phyloP scores from a whole-genome alignment of 2,113 vertebrate species.

The Phodopus roborovskii region DNA sequence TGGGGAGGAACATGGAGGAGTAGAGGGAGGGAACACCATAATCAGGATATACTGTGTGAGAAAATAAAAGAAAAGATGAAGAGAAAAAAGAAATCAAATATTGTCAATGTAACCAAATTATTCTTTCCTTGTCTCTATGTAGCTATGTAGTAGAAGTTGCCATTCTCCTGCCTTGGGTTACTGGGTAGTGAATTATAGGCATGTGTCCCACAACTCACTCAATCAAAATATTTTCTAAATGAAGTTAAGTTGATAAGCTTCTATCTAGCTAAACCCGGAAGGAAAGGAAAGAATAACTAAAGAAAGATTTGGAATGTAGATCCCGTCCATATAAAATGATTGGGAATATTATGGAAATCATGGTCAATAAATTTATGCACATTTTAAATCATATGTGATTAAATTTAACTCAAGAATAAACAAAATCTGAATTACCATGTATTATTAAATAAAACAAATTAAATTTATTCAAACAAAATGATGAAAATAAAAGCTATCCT shows the following conservation, averaged over 20 bases:
- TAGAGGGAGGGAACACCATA: background rate
- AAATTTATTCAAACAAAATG: background rate
- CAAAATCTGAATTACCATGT: background rate
- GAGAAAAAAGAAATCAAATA: background rate
- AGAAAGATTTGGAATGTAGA: background rate
- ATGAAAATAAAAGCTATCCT: background rate
- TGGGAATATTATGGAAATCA: background rate
- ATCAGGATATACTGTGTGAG: background rate
- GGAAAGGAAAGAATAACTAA: background rate
- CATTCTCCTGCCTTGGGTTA: background rate
- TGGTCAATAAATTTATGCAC: background rate
- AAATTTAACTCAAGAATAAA: slow-evolving; percentile 5
- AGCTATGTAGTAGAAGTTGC: background rate
- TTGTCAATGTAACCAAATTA: background rate
- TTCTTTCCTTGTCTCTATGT: background rate
- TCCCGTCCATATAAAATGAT: background rate
- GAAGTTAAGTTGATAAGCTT: background rate
- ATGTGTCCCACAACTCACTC: background rate
- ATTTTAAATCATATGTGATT: background rate
- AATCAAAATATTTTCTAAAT: background rate
- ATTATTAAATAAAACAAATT: background rate
- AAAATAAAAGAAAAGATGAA: background rate
- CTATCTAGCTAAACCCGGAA: background rate
- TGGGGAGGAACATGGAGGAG: background rate
- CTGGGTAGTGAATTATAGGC: background rate